These are phyloP conservation scores for Solea senegalensis DNA, from an alignment of 2,113 vertebrate genomes.

Conservation along the genomic window DNA sequence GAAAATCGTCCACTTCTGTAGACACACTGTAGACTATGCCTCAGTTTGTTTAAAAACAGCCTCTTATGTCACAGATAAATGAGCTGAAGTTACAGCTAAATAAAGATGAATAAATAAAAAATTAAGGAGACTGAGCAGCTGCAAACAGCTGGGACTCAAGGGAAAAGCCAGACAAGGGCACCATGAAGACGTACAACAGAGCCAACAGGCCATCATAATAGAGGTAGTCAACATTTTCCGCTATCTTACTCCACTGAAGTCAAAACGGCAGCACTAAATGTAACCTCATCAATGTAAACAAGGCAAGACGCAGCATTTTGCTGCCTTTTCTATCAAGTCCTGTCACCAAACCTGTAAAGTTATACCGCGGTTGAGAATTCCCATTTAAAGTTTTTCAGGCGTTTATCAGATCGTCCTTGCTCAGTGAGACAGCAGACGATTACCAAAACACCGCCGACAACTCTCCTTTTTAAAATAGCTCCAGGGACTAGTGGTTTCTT, in stretches of 20 bases:
- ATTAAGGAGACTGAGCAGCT: no score
- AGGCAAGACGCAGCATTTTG: neutral
- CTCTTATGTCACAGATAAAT: no score
- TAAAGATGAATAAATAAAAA: no score
- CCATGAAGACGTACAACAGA: no score
- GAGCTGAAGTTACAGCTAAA: no score
- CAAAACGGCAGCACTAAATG: no score
- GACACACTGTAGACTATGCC: no score
- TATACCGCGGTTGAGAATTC: slow-evolving; percentile 12
- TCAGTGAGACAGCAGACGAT: neutral
- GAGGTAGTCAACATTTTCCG: neutral
- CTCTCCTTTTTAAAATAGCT: neutral
- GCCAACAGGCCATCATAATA: no score
- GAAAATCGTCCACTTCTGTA: no score
- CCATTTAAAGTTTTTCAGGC: slow-evolving; percentile 1
- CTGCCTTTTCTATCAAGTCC: neutral
- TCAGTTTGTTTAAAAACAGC: no score
- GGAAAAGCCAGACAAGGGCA: no score
- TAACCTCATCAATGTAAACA: neutral
- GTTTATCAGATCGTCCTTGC: slow-evolving; percentile 38
- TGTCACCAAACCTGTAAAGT: neutral
- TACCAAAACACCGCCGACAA: neutral
- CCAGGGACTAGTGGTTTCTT: slow-evolving; percentile 9
- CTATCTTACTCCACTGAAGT: neutral
- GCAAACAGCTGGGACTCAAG: no score